Evolutionary conservation across 2,797 vertebrate species (phyloP), one percentile per base, ranked within the genome.

Genomic region (Leptoclinus maculatus): DNA sequence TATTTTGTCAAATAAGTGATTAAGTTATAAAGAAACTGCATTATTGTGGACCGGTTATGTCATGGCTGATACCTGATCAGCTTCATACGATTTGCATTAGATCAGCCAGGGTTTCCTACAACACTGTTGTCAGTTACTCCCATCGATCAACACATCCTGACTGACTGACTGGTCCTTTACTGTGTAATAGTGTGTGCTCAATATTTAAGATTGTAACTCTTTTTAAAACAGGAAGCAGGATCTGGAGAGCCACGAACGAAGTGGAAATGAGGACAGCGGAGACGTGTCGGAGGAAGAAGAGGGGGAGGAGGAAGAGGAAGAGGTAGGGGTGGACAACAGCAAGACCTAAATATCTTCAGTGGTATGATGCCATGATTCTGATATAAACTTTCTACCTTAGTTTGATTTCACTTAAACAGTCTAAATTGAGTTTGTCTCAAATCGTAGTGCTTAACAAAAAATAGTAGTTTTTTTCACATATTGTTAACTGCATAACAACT

Each of bases 251-350:
- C 96, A 97, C 0, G 96, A 97, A 86, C 96, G 91, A 82, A 99
- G 97, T 82, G 91, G 95, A 54, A 97, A 98, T 89, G 97, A 99
- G 88, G 98, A 98, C 94, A 99, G 98, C 73, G 97, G 97, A 29
- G 98, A 98, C 9, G 86, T 99, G 32, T 99, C 98, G 19, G 98
- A 98, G 86, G 96, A 95, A 74, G 93, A 89, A 10, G 54, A 38
- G 73, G 57, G 38, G 23, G 62, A 54, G 51, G 66, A 89, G 11
- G 91, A 89, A 69, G 93, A 88, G 59, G 93, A 93, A 84, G 93
- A 91, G 93, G 92, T 90, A 87, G 62, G 83, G 72, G 12, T 77
- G 58, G 73, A 81, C 57, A 72, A 47, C 58, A 77, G 1, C 77
- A 73, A 66, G 25, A 80, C 49, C 66, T 81, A 65, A 78, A 78